phyloP scores from a whole-genome alignment of 2,888 invertebrate species.

The Limenitis camilla region DNA sequence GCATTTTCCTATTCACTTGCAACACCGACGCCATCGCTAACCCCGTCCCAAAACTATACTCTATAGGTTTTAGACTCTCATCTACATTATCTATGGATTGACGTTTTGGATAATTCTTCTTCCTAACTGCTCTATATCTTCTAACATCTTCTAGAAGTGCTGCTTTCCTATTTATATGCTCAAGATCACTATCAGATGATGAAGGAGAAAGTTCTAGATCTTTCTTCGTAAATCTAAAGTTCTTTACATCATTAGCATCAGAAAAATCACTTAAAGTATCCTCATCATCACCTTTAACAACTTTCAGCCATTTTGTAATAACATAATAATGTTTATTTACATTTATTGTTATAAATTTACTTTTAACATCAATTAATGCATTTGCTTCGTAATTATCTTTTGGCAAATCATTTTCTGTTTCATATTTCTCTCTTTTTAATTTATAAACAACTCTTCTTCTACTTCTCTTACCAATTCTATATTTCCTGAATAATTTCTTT shows the following conservation, averaged over 20 bases:
- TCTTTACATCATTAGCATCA: constrained; percentile 26
- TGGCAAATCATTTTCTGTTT: constrained; percentile 36
- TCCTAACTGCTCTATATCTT: constrained; percentile 46
- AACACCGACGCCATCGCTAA: constrained; percentile 67
- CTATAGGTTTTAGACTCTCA: constrained; percentile 59
- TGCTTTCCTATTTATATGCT: constrained; percentile 36
- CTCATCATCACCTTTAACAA: constrained; percentile 11
- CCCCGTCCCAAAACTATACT: constrained; percentile 66
- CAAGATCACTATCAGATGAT: constrained; percentile 54
- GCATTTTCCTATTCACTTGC: constrained; percentile 44
- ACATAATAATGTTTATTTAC: constrained; percentile 25
- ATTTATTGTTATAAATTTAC: constrained; percentile 36
- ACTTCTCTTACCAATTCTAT: constrained; percentile 30
- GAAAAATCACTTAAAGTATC: constrained; percentile 32
- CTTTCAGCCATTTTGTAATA: constrained; percentile 46
- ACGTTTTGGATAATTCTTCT: constrained; percentile 48
- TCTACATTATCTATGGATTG: constrained; percentile 44
- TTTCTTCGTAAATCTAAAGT: constrained; percentile 44
- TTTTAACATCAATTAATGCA: constrained; percentile 37
- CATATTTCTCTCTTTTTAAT: constrained; percentile 35
- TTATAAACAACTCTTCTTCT: constrained; percentile 30
- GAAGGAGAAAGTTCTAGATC: constrained; percentile 51
- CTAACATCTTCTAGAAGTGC: constrained; percentile 50
- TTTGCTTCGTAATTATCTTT: constrained; percentile 39
- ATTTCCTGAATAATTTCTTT: constrained; percentile 31